phyloP scores from a whole-genome alignment of 2,797 vertebrate genomes.

The Lithobates sylvaticus region DNA sequence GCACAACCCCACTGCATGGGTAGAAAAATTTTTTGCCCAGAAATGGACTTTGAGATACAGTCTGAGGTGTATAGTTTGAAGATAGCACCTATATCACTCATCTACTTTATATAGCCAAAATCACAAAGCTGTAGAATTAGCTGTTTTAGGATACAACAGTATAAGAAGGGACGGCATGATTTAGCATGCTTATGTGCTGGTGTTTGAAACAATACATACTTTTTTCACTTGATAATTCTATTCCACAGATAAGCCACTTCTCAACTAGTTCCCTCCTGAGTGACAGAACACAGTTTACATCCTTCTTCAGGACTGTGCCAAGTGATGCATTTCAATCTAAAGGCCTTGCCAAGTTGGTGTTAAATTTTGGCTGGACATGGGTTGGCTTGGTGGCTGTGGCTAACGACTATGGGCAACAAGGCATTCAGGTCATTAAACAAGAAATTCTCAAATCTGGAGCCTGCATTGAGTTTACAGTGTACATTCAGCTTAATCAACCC shows the following conservation, averaged over 20 bases:
- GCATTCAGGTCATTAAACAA: constrained; percentile 85
- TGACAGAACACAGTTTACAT: constrained; percentile 86
- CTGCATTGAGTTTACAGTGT: constrained; percentile 86
- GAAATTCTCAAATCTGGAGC: constrained; percentile 74
- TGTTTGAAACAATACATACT: background rate
- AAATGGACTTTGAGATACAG: too few species aligned
- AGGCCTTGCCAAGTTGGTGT: constrained; percentile 81
- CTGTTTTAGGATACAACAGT: too few species aligned
- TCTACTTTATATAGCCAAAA: too few species aligned
- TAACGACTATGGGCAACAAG: constrained; percentile 87
- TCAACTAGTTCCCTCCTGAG: constrained; percentile 83
- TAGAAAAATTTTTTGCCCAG: too few species aligned
- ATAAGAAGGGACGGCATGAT: too few species aligned
- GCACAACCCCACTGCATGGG: too few species aligned
- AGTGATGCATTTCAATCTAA: constrained; percentile 80
- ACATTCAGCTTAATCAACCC: constrained; percentile 79
- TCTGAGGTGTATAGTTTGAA: too few species aligned
- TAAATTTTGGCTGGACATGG: constrained; percentile 88
- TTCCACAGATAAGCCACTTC: constrained; percentile 81
- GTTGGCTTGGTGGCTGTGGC: constrained; percentile 82
- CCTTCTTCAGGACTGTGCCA: constrained; percentile 82
- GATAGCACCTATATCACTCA: too few species aligned
- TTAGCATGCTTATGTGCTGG: too few species aligned
- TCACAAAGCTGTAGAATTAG: too few species aligned
- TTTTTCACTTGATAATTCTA: background rate